These are phyloP conservation scores for Ariolimax columbianus DNA, from an alignment of 2,888 invertebrate species.

Conservation along the genomic window DNA sequence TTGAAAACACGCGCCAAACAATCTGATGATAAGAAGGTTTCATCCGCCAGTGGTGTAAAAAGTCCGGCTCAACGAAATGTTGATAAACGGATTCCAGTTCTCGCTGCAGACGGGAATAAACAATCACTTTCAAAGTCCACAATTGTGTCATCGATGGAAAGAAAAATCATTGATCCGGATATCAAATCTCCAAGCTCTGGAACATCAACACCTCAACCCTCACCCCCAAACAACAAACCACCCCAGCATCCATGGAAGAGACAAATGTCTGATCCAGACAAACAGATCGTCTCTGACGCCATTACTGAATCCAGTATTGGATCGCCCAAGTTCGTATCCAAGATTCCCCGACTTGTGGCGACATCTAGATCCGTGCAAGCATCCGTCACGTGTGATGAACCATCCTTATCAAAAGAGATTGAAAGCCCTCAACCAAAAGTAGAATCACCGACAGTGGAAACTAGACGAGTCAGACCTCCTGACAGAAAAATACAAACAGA, in stretches of 20 bases:
- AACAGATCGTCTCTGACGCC: slow-evolving; percentile 1
- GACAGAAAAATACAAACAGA: slow-evolving; percentile 43
- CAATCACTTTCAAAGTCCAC: not conserved
- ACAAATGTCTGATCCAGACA: slow-evolving; percentile 48
- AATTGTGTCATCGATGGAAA: slow-evolving; percentile 22
- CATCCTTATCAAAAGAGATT: not conserved
- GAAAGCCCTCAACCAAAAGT: not conserved
- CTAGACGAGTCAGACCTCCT: slow-evolving; percentile 1
- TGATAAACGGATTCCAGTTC: not conserved
- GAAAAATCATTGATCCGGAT: slow-evolving; percentile 35
- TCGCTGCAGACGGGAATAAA: slow-evolving; percentile 8
- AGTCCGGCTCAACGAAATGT: not conserved
- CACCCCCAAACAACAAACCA: slow-evolving; percentile 61
- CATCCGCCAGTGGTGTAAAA: not conserved
- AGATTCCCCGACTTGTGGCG: slow-evolving; percentile 4
- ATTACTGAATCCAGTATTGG: not conserved
- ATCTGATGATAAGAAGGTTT: slow-evolving; percentile 19
- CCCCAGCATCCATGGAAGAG: slow-evolving; percentile 61
- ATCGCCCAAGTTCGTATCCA: slow-evolving; percentile 33
- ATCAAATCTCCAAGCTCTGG: slow-evolving; percentile 16
- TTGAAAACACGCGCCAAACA: slow-evolving; percentile 23
- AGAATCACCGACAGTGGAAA: not conserved
- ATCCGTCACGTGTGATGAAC: not conserved
- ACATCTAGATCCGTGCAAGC: not conserved
- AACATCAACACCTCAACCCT: slow-evolving; percentile 41